These are phyloP conservation scores for Bubo blakistoni DNA, from an alignment of 2,113 vertebrate species.

Conservation along the genomic window DNA sequence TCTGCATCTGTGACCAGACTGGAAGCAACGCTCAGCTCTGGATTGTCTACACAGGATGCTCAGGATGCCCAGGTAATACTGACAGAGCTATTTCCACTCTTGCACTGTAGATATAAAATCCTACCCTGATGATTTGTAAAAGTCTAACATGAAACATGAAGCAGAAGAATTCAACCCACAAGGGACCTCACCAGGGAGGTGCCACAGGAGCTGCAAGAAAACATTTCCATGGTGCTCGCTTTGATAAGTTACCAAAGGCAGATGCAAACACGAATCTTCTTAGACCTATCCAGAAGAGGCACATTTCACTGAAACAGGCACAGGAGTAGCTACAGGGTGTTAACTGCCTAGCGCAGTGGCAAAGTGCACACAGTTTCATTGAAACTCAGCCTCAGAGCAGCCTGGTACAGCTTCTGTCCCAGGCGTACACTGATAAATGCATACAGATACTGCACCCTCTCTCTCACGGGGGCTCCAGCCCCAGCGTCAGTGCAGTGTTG, in stretches of 20 bases:
- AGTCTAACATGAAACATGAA: background rate
- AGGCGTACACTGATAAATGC: fast-evolving
- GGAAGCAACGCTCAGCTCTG: background rate
- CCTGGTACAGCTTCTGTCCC: background rate
- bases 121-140: background rate
- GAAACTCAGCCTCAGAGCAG: background rate
- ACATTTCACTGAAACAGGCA: background rate
- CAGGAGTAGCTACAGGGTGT: background rate
- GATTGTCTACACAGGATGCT: background rate
- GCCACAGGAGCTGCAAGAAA: background rate
- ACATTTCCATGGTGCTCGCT: background rate
- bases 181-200: background rate
- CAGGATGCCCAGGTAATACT: background rate
- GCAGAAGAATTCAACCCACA: background rate
- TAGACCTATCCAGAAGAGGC: background rate
- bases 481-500: background rate
- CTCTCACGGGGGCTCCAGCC: background rate
- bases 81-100: background rate
- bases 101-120: background rate
- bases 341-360: background rate
- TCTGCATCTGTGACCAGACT: background rate
- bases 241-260: background rate
- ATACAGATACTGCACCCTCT: background rate
- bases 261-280: background rate
- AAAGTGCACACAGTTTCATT: background rate